Percentiles rank a stretch among this genome's conserved stretches.
Conservation (phyloP, 2,888 invertebrate genomes). For the Arctia plantaginis region DNA sequence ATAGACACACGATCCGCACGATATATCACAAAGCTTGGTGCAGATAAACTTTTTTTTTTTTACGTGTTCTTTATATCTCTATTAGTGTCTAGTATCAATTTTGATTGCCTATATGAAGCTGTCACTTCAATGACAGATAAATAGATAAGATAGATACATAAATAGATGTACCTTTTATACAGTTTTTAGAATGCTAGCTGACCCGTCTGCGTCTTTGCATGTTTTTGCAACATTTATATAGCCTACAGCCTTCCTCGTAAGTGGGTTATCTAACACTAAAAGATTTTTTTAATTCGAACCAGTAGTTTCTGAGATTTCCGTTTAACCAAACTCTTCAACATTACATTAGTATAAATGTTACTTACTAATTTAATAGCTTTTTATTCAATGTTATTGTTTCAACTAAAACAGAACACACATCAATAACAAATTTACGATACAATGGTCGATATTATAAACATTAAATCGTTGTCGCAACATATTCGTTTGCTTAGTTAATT, state of each 20-base stretch:
- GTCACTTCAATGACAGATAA: not conserved
- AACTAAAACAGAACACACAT: not conserved
- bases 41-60: not conserved
- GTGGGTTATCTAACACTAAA: too few species aligned
- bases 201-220: too few species aligned
- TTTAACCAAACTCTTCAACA: too few species aligned
- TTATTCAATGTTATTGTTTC: not conserved
- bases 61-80: not conserved
- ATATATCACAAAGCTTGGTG: not conserved
- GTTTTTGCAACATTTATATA: too few species aligned
- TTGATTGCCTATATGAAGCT: not conserved
- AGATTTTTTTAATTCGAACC: too few species aligned
- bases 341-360: too few species aligned
- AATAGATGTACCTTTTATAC: not conserved
- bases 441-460: not conserved
- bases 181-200: too few species aligned
- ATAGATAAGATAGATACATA: not conserved
- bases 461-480: not conserved
- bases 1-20: not conserved
- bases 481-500: not conserved
- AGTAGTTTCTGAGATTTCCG: too few species aligned
- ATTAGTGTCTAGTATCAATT: not conserved
- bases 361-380: too few species aligned
- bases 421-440: not conserved
- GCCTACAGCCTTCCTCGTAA: too few species aligned